A percentile compares a stretch with the other conserved stretches of the same genome.
Conservation (phyloP, 2,113 vertebrate genomes). For the Leptodactylus fuscus region DNA sequence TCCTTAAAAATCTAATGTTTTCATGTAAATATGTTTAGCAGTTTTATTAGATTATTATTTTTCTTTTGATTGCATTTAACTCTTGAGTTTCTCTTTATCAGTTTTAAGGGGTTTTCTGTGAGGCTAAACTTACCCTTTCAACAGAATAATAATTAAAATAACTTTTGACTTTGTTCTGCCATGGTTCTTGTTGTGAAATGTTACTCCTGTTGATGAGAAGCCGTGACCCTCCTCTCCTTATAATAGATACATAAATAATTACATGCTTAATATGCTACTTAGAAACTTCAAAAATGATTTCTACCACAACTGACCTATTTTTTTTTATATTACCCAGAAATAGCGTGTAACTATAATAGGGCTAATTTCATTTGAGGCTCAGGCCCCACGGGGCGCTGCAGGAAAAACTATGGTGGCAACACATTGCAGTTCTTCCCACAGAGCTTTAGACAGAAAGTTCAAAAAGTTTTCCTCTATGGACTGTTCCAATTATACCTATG, state of each 20-base stretch:
- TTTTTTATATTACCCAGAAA: too few relatives aligned
- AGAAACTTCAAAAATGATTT: not conserved
- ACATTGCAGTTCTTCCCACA: too few relatives aligned
- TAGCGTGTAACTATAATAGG: too few relatives aligned
- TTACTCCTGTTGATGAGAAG: not conserved
- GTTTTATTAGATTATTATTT: constrained; percentile 9
- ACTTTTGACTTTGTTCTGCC: not conserved
- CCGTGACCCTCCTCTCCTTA: not conserved
- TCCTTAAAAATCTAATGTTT: not conserved
- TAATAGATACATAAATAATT: not conserved
- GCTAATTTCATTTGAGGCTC: too few relatives aligned
- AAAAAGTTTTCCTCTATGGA: too few relatives aligned
- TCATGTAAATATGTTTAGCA: not conserved
- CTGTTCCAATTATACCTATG: too few relatives aligned
- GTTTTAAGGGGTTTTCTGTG: not conserved
- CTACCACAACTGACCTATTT: not conserved
- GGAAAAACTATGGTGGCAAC: too few relatives aligned
- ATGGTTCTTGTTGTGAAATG: not conserved
- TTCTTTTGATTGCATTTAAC: not conserved
- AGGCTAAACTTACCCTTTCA: not conserved
- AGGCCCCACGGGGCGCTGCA: too few relatives aligned
- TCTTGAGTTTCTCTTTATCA: not conserved
- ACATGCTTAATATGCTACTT: not conserved
- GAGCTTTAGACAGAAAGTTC: too few relatives aligned
- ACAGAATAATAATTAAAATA: not conserved